Evolutionary conservation across 2,797 vertebrate species (phyloP), one percentile per base, ranked within the genome.

Genomic region (Darevskia mixta): DNA sequence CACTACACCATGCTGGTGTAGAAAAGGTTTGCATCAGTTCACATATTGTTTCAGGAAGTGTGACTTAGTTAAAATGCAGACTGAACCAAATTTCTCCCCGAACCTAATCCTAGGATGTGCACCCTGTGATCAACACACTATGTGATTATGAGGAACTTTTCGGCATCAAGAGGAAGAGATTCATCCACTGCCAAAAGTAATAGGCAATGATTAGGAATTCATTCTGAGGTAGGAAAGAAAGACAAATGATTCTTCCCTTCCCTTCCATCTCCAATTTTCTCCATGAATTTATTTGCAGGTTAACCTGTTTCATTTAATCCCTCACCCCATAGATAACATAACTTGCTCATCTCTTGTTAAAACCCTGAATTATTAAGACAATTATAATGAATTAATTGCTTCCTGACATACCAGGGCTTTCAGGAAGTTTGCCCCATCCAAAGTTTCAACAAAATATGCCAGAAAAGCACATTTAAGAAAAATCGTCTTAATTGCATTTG

Each of bases 211-310:
- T 35, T 35, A 32, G 15, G 69, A 69, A 35, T 72, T 72, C n/a
- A 72, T 72, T 72, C n/a, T 71, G 67, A 71, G 69, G 11, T 72
- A 6, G n/a, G n/a, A 17, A 17, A 72, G 4, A 32, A 17, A 17
- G n/a, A 17, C n/a, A 32, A 6, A 0, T 15, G 18, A 35, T 27
- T 38, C 80, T 25, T 38, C 4, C 64, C 38, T 18, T 82, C 43
- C 2, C 18, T 82, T 69, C 35, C 38, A 41, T 64, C 38, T 29
- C 38, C 58, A 61, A 20, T 43, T 45, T 17, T 15, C 27, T 27
- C 80, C 41, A 82, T 82, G 61, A 82, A 82, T 82, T 27, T 55
- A 82, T 82, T 69, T 8, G 20, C 38, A 82, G 15, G 58, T 66
- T 64, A 67, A 67, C 61, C 27, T 43, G 27, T 69, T 82, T 45